Base-by-base conservation (phyloP, 1,140 invertebrate genomes). In the Prorops nasuta region DNA sequence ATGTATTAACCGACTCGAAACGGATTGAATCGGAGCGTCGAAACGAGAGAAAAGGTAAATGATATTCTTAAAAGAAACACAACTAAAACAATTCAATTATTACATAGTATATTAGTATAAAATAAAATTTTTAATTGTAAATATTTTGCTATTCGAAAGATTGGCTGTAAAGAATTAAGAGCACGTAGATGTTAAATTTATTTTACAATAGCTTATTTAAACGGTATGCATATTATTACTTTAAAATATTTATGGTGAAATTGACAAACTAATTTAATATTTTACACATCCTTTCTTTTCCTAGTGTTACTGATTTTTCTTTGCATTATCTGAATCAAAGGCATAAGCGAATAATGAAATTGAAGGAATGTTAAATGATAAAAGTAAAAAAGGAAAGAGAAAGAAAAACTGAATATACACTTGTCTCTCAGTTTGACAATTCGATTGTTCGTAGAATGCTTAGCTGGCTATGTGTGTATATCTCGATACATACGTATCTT, bases 381-480 rank as follows among this genome's bases (percentile, higher is more conserved):
- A n/a, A n/a, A n/a, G n/a, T n/a, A n/a, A n/a, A n/a, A n/a, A n/a
- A n/a, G n/a, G n/a, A n/a, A n/a, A n/a, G n/a, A n/a, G n/a, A n/a
- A n/a, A 10, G 24, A 28, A 28, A 21, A 41, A 41, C 24, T 41
- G 19, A 10, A 15, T 19, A n/a, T 44, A 14, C 18, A 12, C 12
- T 36, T 16, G n/a, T 28, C 24, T 28, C 24, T 28, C 24, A 28
- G 48, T 61, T 56, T 56, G 49, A 60, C 56, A 46, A 46, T 61
- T 66, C 65, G 65, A 71, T 63, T 45, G 64, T 61, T 66, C 63
- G 67, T 63, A 63, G 69, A 72, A 71, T 72, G 70, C 70, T 72
- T 72, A 72, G 66, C 61, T 71, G 64, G 62, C 63, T 72, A 63
- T 72, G 66, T 73, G 69, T 73, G 70, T 72, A 72, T 56, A 69